A percentile compares a stretch with the other conserved stretches of the same genome.
Conservation (phyloP, 2,797 vertebrate genomes). For the Propithecus perrieri region DNA sequence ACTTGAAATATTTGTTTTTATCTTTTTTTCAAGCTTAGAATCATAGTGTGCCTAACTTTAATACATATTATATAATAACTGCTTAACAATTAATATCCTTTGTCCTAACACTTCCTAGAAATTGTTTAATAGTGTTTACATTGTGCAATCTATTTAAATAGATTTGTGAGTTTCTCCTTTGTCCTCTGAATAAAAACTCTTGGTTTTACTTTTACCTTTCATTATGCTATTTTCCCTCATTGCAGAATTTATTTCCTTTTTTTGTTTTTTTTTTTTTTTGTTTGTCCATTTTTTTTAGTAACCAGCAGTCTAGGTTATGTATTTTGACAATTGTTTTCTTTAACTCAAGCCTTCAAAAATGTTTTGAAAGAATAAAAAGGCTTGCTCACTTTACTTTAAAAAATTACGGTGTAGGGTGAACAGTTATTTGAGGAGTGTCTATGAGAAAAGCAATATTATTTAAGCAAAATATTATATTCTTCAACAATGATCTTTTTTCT, state of each 20-base stretch:
- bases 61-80: constrained; percentile 38
- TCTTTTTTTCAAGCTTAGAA: constrained; percentile 8
- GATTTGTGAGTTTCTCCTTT: constrained; percentile 10
- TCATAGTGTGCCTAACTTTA: constrained; percentile 18
- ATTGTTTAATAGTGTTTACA: constrained; percentile 21
- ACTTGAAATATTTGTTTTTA: not conserved
- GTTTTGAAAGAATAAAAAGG: constrained; percentile 14
- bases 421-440: constrained; percentile 1
- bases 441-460: not conserved
- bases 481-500: not conserved
- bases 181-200: not conserved
- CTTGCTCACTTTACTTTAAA: not conserved
- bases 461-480: constrained; percentile 21
- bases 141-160: not conserved
- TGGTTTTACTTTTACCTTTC: not conserved
- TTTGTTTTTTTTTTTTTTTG: not conserved
- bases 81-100: constrained; percentile 15
- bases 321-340: not conserved
- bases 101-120: constrained; percentile 5
- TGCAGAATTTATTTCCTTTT: not conserved
- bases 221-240: constrained; percentile 19
- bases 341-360: not conserved
- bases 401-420: not conserved
- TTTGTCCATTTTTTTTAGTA: not conserved
- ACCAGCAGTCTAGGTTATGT: not conserved